These are phyloP conservation scores for Enteromius afrohamiltoni DNA, from an alignment of 2,797 vertebrate species.

Conservation along the genomic window DNA sequence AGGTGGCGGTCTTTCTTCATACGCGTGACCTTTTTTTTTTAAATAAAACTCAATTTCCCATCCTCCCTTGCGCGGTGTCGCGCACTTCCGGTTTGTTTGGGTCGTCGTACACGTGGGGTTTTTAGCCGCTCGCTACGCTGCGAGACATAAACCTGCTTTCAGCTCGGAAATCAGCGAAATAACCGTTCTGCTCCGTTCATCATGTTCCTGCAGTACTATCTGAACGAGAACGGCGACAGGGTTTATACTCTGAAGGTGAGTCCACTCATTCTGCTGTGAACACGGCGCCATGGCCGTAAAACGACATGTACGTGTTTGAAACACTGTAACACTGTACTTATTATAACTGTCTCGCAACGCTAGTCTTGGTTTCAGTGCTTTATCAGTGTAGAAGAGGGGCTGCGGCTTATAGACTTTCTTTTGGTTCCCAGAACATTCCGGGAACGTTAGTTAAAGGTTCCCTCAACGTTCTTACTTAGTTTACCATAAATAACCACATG, in stretches of 20 bases:
- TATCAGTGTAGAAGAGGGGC: not conserved
- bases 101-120: not conserved
- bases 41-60: constrained; percentile 32
- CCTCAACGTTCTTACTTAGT: not conserved
- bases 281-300: not conserved
- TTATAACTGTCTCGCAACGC: too few species aligned
- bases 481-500: not conserved
- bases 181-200: constrained; percentile 4
- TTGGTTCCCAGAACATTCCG: not conserved
- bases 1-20: not conserved
- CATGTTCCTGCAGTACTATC: constrained; percentile 89
- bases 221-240: constrained; percentile 82
- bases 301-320: not conserved
- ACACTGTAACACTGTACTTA: not conserved
- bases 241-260: constrained; percentile 89
- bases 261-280: not conserved
- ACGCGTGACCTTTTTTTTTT: not conserved
- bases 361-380: not conserved
- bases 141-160: not conserved
- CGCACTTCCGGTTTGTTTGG: not conserved
- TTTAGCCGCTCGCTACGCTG: not conserved
- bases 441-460: not conserved
- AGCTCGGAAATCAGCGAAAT: not conserved
- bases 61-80: not conserved
- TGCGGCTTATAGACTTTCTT: not conserved